Evolutionary conservation across 2,113 vertebrate species (phyloP).

Genomic region (Actenoides lindsayi): DNA sequence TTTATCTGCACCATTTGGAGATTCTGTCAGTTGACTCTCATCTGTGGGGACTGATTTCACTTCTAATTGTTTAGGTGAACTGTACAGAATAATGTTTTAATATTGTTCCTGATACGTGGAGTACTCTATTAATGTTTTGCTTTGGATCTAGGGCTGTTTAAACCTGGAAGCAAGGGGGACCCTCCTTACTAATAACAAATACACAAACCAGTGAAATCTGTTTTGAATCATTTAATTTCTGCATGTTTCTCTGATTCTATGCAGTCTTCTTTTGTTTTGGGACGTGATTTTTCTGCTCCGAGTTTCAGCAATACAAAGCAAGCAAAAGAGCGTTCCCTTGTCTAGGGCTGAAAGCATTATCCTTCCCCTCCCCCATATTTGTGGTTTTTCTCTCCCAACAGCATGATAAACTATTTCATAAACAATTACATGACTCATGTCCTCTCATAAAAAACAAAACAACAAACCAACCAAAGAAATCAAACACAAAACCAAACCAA

Average conservation of each 20-base stretch:
- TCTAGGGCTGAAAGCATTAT: neutral
- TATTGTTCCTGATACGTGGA: neutral
- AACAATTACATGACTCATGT: neutral
- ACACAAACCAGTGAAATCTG: neutral
- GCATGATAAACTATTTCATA: neutral
- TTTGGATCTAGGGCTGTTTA: neutral
- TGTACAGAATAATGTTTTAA: neutral
- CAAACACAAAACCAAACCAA: no score
- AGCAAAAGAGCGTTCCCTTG: neutral
- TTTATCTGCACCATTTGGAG: neutral
- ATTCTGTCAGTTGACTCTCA: conserved; percentile 21
- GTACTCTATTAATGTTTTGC: neutral
- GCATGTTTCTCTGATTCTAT: conserved; percentile 33
- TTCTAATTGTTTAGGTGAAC: neutral
- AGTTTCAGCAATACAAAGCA: neutral
- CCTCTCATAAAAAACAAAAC: neutral
- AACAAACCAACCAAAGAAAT: neutral
- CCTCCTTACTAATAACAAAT: conserved; percentile 37
- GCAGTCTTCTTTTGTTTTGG: neutral
- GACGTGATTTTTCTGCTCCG: neutral
- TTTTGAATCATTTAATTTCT: conserved; percentile 27
- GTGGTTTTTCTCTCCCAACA: neutral
- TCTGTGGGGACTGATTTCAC: conserved; percentile 8
- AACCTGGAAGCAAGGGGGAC: neutral
- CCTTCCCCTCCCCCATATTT: rapidly evolving